Percentiles rank a stretch among this genome's conserved stretches.
These are phyloP conservation scores for Lutjanus campechanus DNA, from an alignment of 2,797 vertebrate genomes.

Conservation along the genomic window DNA sequence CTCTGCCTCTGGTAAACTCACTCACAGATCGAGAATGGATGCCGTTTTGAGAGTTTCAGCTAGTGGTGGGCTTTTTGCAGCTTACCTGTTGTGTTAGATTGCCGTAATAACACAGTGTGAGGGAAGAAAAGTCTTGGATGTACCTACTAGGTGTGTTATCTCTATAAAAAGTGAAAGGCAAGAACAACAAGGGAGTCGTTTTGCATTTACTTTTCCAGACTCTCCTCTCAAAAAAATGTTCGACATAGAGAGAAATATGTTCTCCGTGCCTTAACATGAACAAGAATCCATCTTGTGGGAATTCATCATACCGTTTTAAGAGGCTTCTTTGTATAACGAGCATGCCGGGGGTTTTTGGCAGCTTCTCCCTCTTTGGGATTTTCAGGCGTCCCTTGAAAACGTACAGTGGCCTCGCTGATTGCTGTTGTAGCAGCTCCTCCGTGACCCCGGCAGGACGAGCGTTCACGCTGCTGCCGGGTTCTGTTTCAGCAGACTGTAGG, in stretches of 20 bases:
- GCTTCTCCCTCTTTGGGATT: conserved; percentile 37
- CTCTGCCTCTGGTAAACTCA: neutral
- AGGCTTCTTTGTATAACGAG: conserved; percentile 50
- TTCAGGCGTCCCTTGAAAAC: conserved; percentile 51
- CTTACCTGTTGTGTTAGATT: conserved; percentile 11
- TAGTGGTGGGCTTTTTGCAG: neutral
- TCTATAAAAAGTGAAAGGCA: conserved; percentile 5
- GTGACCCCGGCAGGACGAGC: conserved; percentile 41
- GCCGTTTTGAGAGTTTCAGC: neutral
- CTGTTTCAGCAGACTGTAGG: conserved; percentile 48
- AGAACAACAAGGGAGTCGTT: conserved; percentile 11
- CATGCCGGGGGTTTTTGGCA: conserved; percentile 58
- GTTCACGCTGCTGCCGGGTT: conserved; percentile 35
- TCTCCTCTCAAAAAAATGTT: neutral
- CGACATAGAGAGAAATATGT: conserved; percentile 8
- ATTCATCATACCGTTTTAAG: conserved; percentile 48
- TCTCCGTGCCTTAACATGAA: conserved; percentile 35
- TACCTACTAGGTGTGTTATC: neutral
- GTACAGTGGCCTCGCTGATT: conserved; percentile 66
- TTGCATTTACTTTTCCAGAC: conserved; percentile 7
- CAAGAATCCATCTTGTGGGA: conserved; percentile 49
- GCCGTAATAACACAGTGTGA: neutral
- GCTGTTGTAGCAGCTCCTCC: conserved; percentile 44
- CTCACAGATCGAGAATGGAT: neutral
- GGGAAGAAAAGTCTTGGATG: conserved; percentile 7